Percentiles rank a stretch among this genome's conserved stretches.
phyloP scores from a whole-genome alignment of 2,888 invertebrate genomes.

The Drepanosiphum platanoidis region DNA sequence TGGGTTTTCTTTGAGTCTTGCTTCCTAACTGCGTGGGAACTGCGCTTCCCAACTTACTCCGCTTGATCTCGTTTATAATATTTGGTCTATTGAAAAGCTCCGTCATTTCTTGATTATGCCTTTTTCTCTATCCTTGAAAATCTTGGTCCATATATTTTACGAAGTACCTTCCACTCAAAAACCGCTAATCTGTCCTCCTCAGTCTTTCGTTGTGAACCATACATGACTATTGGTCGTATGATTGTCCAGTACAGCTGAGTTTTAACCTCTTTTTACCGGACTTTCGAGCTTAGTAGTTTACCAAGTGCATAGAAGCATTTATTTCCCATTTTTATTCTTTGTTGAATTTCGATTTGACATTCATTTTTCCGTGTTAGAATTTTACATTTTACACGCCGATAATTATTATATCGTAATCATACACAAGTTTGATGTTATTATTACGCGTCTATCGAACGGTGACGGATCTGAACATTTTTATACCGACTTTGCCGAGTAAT shows the following conservation, averaged over 20 bases:
- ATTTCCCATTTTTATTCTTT: slow-evolving; percentile 25
- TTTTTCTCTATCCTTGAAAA: slow-evolving; percentile 11
- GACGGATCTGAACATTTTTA: too few species aligned
- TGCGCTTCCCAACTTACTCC: slow-evolving; percentile 17
- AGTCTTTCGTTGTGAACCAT: slow-evolving; percentile 37
- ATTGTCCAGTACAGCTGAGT: slow-evolving; percentile 25
- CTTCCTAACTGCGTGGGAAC: not conserved
- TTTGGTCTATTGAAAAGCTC: slow-evolving; percentile 25
- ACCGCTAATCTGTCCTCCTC: slow-evolving; percentile 13
- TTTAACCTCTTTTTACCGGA: slow-evolving; percentile 19
- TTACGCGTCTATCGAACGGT: too few species aligned
- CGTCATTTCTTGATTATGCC: slow-evolving; percentile 16
- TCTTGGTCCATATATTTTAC: slow-evolving; percentile 43
- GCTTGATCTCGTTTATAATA: slow-evolving; percentile 22
- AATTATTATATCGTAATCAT: too few species aligned
- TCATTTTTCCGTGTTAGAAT: too few species aligned
- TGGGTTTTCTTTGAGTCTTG: slow-evolving; percentile 19
- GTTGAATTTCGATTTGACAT: too few species aligned
- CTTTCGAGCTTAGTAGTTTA: slow-evolving; percentile 15
- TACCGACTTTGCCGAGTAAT: too few species aligned
- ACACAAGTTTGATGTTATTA: too few species aligned
- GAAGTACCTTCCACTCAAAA: slow-evolving; percentile 45
- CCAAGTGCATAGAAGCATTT: slow-evolving; percentile 40
- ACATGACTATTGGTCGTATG: slow-evolving; percentile 47
- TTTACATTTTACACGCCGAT: too few species aligned